Percentiles rank a stretch among this genome's conserved stretches.
These are phyloP conservation scores for Crossocerus cetratus DNA, from an alignment of 2,888 invertebrate genomes.

Conservation along the genomic window DNA sequence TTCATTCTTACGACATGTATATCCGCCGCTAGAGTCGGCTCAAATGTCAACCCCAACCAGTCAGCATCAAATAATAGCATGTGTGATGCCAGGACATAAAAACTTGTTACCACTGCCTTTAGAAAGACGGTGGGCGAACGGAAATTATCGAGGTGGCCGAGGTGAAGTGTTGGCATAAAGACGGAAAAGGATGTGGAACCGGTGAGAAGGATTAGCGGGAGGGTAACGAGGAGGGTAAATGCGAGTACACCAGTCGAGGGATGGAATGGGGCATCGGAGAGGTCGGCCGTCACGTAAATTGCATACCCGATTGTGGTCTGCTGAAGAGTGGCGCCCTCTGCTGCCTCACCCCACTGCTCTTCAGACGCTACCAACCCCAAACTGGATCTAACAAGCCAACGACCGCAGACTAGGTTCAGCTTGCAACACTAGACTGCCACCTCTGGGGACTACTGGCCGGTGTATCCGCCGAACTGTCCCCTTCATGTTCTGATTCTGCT, in stretches of 20 bases:
- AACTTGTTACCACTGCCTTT: slow-evolving; percentile 45
- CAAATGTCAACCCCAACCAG: slow-evolving; percentile 14
- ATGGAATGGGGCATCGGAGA: slow-evolving; percentile 51
- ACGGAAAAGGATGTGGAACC: not conserved
- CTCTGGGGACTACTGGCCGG: slow-evolving; percentile 61
- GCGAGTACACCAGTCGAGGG: slow-evolving; percentile 27
- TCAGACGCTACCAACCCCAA: slow-evolving; percentile 58
- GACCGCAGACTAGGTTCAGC: slow-evolving; percentile 68
- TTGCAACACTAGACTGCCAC: slow-evolving; percentile 61
- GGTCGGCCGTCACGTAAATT: slow-evolving; percentile 72
- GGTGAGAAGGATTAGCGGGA: not conserved
- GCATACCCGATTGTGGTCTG: slow-evolving; percentile 71
- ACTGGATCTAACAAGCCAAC: slow-evolving; percentile 70
- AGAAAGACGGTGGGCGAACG: slow-evolving; percentile 47
- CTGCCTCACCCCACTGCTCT: slow-evolving; percentile 35
- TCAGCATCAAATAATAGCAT: slow-evolving; percentile 23
- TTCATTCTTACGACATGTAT: slow-evolving; percentile 48
- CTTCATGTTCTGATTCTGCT: slow-evolving; percentile 50
- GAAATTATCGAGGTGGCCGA: slow-evolving; percentile 21
- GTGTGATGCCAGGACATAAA: slow-evolving; percentile 15
- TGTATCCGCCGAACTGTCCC: slow-evolving; percentile 58
- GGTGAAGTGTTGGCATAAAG: slow-evolving; percentile 12
- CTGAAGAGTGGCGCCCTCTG: slow-evolving; percentile 65
- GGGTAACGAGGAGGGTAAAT: slow-evolving; percentile 22
- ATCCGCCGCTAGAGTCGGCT: slow-evolving; percentile 9